A percentile compares a stretch with the other conserved stretches of the same genome.
phyloP scores from a whole-genome alignment of 2,888 invertebrate species.

The Heliconius hortense region DNA sequence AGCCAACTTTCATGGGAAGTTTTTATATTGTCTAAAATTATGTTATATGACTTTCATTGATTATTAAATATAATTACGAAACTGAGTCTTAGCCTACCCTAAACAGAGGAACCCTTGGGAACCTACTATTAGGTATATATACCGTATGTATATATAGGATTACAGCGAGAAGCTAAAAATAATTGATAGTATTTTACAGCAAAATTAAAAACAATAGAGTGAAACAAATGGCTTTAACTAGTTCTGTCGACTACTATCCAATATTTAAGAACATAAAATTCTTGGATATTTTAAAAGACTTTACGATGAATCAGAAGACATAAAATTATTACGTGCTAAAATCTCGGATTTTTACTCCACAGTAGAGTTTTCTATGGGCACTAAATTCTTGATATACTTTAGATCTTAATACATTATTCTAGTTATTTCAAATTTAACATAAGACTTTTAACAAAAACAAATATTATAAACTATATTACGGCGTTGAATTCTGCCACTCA shows the following conservation, averaged over 20 bases:
- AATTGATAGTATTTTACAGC: neutral
- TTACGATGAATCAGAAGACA: neutral
- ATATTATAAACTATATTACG: too few relatives aligned
- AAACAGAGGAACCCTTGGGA: too few relatives aligned
- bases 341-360: neutral
- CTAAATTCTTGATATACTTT: neutral
- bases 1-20: neutral
- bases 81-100: neutral
- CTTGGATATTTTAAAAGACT: slow-evolving; percentile 3
- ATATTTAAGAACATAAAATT: neutral
- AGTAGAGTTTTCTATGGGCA: neutral
- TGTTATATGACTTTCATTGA: neutral
- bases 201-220: neutral
- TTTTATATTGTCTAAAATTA: neutral
- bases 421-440: too few relatives aligned
- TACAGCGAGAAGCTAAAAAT: too few relatives aligned
- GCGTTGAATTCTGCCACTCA: too few relatives aligned
- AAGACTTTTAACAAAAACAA: too few relatives aligned
- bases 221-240: neutral
- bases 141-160: too few relatives aligned
- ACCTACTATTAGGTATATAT: too few relatives aligned
- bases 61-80: neutral
- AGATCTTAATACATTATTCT: too few relatives aligned
- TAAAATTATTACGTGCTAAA: slow-evolving; percentile 13
- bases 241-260: neutral